Conservation (phyloP, 2,888 invertebrate genomes). For the Biston stratarius region DNA sequence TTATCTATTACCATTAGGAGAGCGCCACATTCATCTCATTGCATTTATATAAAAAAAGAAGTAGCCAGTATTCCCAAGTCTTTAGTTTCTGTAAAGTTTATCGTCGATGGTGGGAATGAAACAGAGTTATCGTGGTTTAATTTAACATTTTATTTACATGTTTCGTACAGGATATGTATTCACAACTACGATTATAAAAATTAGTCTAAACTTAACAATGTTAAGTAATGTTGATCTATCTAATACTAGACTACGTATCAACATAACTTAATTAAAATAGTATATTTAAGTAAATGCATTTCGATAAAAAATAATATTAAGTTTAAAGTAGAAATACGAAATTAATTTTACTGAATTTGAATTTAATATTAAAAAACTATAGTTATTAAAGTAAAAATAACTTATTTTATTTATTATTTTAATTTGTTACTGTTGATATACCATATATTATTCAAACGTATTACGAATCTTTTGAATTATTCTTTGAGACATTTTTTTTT, state of each 20-base stretch:
- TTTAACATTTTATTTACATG: conserved; percentile 62
- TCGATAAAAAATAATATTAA: neutral
- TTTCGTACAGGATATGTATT: conserved; percentile 71
- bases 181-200: conserved; percentile 66
- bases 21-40: too few species aligned
- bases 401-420: neutral
- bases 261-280: conserved; percentile 5
- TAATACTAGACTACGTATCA: conserved; percentile 8
- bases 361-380: too few species aligned
- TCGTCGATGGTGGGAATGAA: neutral
- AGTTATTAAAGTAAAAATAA: too few species aligned
- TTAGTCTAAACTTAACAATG: conserved; percentile 47
- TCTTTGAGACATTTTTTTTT: too few species aligned
- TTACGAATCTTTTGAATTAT: too few species aligned
- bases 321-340: neutral
- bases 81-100: neutral
- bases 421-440: neutral
- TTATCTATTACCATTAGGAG: too few species aligned
- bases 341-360: too few species aligned
- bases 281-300: conserved; percentile 8
- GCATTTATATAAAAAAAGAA: too few species aligned
- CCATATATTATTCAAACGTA: neutral
- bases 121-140: conserved; percentile 5
- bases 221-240: conserved; percentile 27
- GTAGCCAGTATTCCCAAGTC: neutral